Base-by-base conservation (phyloP, 2,797 vertebrate species). In the Pangasius macronema region DNA sequence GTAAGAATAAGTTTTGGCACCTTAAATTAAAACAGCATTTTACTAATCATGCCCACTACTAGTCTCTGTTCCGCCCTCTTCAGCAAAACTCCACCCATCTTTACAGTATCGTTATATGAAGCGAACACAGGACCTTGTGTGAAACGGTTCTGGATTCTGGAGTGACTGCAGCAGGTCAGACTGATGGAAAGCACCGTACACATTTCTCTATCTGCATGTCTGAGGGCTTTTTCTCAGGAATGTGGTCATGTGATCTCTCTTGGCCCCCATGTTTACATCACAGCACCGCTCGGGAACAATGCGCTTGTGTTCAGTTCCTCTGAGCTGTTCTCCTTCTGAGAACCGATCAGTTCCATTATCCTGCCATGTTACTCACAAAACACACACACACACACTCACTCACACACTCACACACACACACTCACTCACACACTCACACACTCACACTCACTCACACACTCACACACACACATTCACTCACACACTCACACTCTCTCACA, bases 201-300 rank as follows among this genome's bases (percentile, higher is more conserved):
- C 53, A 20, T 67, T 27, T 16, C n/a, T 67, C 39, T 39, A 20
- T 83, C 75, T 46, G 42, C 13, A 46, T 39, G 72, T 63, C 68
- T 83, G 36, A 30, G 36, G 16, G 27, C 55, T 61, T 42, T 42
- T 72, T 49, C 75, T 51, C 65, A 91, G 83, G 89, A 90, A 91
- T 89, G 88, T 82, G 75, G 85, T 90, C 90, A 91, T 90, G 89
- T 88, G 89, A 87, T 83, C 88, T 86, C 68, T 73, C 5, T 86
- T 53, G 73, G 83, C 83, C 86, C 85, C 83, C 81, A 51, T 91
- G 87, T 90, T 90, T 87, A 90, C 84, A 91, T 91, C 88, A 89
- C 80, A 88, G 79, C 55, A 46, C 51, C 59, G 85, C 85, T 49
- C 59, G 13, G 39, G 80, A 90, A 90, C 89, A 91, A 89, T 89